A percentile compares a stretch with the other conserved stretches of the same genome.
phyloP scores from a whole-genome alignment of 1,140 invertebrate species.

The Drosophila lowei region DNA sequence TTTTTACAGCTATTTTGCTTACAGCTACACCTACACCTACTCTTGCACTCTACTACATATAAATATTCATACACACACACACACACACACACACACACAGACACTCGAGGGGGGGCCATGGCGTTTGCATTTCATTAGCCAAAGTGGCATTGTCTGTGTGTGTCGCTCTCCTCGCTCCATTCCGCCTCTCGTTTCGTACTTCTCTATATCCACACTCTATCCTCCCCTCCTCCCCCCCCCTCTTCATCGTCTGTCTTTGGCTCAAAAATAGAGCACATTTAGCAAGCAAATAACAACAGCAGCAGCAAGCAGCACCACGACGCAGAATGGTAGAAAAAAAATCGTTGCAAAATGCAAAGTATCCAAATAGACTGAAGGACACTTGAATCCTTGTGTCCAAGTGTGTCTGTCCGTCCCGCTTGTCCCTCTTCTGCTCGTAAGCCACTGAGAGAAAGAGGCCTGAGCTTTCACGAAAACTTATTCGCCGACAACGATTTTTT shows the following conservation, averaged over 20 bases:
- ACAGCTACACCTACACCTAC: conserved; percentile 13
- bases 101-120: conserved; percentile 25
- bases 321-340: conserved; percentile 25
- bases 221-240: background rate
- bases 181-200: background rate
- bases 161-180: background rate
- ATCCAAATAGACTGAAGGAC: conserved; percentile 81
- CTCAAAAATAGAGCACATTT: conserved; percentile 79
- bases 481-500: no score
- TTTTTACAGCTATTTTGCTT: conserved; percentile 47
- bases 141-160: conserved; percentile 72
- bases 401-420: conserved; percentile 53
- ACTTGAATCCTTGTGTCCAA: conserved; percentile 76
- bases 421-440: conserved; percentile 20
- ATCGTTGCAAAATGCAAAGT: conserved; percentile 72
- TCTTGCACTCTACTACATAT: conserved; percentile 18
- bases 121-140: conserved; percentile 80
- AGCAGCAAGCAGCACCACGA: conserved; percentile 27
- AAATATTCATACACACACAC: conserved; percentile 62
- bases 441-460: background rate
- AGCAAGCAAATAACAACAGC: conserved; percentile 49
- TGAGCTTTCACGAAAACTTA: no score
- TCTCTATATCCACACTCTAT: conserved; percentile 17
- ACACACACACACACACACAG: conserved; percentile 10
- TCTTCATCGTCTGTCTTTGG: conserved; percentile 7